Conservation (phyloP, 1,140 invertebrate species). For the Pogonomyrmex californicus region DNA sequence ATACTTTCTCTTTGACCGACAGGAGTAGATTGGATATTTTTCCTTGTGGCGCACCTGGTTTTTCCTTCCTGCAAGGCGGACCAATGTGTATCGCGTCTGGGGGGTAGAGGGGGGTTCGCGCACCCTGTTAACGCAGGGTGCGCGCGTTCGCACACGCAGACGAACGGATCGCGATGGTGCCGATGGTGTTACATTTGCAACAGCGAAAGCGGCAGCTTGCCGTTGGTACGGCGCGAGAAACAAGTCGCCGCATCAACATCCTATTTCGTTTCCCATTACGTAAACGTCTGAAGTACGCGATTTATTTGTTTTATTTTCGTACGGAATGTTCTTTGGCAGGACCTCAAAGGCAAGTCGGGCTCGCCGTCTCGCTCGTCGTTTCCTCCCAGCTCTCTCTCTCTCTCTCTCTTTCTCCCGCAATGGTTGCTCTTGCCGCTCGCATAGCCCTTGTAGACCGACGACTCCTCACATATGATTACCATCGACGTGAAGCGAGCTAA, state of each 20-base stretch:
- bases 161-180: neutral
- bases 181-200: conserved; percentile 19
- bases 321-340: conserved; percentile 82
- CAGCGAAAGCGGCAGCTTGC: conserved; percentile 9
- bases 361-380: conserved; percentile 34
- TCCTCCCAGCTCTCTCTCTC: conserved; percentile 31
- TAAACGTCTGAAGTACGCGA: conserved; percentile 82
- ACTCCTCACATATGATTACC: conserved; percentile 80
- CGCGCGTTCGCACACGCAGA: neutral
- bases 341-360: conserved; percentile 79
- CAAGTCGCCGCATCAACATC: conserved; percentile 81
- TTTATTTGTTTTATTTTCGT: conserved; percentile 84
- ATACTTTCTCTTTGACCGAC: conserved; percentile 72
- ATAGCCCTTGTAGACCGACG: conserved; percentile 54
- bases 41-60: conserved; percentile 54
- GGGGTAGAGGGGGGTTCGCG: neutral
- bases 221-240: conserved; percentile 48
- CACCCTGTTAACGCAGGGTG: conserved; percentile 6
- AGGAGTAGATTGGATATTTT: conserved; percentile 77
- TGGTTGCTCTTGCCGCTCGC: conserved; percentile 22
- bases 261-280: conserved; percentile 84
- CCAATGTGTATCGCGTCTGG: conserved; percentile 23
- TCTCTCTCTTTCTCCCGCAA: neutral
- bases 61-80: conserved; percentile 51
- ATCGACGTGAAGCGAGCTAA: conserved; percentile 79